These are phyloP conservation scores for Pteropus alecto DNA, from an alignment of 2,113 vertebrate genomes.

Conservation along the genomic window DNA sequence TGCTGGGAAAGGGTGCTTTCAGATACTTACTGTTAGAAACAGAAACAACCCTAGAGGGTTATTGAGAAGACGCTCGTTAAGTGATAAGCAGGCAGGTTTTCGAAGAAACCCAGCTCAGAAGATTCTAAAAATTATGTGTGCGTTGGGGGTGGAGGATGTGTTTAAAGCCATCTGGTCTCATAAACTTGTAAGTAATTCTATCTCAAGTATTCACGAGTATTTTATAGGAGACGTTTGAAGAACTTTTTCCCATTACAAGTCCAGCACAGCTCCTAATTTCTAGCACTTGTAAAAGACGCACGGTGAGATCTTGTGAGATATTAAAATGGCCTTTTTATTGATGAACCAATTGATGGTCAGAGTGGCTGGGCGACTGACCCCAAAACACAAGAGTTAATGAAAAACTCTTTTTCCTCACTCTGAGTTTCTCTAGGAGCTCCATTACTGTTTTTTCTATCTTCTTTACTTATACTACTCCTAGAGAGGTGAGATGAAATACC, in stretches of 20 bases:
- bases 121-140: not conserved
- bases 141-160: not conserved
- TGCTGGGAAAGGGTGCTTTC: not conserved
- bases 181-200: slow-evolving; percentile 17
- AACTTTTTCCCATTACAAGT: not conserved
- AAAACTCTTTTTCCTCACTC: not conserved
- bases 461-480: not conserved
- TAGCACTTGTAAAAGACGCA: not conserved
- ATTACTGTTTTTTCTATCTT: not conserved
- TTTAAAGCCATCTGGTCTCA: slow-evolving; percentile 42
- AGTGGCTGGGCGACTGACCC: not conserved
- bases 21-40: not conserved
- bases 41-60: not conserved
- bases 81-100: not conserved
- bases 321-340: not conserved
- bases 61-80: not conserved
- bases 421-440: not conserved
- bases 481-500: not conserved
- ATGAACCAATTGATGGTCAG: not conserved
- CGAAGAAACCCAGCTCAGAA: not conserved
- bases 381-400: not conserved
- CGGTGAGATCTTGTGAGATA: not conserved
- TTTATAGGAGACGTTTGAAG: slow-evolving; percentile 13
- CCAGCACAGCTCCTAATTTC: not conserved
- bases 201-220: not conserved